Evolutionary conservation across 1,140 invertebrate species (phyloP).

Genomic region (Oryzaephilus surinamensis): DNA sequence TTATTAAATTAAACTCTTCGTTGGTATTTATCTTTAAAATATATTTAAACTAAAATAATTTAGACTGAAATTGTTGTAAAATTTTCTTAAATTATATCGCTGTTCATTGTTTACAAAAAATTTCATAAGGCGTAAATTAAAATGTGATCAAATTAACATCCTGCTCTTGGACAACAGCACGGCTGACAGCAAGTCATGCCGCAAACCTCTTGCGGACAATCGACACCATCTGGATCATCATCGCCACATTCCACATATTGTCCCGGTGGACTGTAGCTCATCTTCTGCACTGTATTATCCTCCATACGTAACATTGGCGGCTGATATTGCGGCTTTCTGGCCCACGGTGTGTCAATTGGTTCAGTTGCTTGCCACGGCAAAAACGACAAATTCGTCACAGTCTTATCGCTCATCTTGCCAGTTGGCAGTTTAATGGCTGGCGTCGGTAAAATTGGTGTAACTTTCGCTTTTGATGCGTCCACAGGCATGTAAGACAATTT

Average conservation of each 20-base stretch:
- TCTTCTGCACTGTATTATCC: conserved; percentile 37
- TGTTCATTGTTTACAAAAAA: no score
- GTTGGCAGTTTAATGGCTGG: conserved; percentile 40
- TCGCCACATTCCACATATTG: conserved; percentile 36
- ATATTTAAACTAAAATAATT: no score
- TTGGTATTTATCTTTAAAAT: no score
- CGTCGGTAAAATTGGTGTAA: conserved; percentile 35
- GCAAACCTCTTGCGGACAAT: conserved; percentile 26
- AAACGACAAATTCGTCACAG: conserved; percentile 48
- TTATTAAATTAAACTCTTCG: no score
- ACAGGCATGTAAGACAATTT: conserved; percentile 42
- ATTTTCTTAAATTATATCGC: no score
- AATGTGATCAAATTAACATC: conserved; percentile 21
- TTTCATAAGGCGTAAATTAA: no score
- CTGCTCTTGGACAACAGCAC: conserved; percentile 31
- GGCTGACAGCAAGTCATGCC: conserved; percentile 16
- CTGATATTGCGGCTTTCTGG: conserved; percentile 32
- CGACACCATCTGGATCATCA: conserved; percentile 30
- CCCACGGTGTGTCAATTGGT: conserved; percentile 38
- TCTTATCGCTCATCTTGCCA: conserved; percentile 44
- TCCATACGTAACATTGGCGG: conserved; percentile 35
- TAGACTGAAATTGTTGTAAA: no score
- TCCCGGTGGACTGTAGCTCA: conserved; percentile 40
- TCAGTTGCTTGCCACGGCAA: conserved; percentile 35
- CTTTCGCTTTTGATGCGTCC: conserved; percentile 36